Evolutionary conservation across 2,113 vertebrate genomes (phyloP), one percentile per base, ranked within the genome.

Genomic region (Pterocles burchelli): DNA sequence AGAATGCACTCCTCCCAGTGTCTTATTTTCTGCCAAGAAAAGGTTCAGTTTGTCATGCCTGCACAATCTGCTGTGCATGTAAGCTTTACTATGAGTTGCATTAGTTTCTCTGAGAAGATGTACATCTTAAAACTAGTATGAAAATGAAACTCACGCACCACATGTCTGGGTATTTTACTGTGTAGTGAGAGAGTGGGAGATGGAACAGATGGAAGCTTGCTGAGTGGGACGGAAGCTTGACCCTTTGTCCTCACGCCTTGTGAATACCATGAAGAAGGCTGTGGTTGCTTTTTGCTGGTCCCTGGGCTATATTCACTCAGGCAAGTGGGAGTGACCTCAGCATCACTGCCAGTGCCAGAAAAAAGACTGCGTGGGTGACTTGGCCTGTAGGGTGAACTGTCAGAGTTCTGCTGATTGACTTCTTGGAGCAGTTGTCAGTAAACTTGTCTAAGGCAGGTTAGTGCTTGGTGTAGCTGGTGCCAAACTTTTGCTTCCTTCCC

Each of bases 11-110:
- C 21, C 21, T 86, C 45, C 17, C 70, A 43, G 20, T 57, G 36
- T 51, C 38, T 73, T 73, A 9, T 81, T 82, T 65, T 49, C 9
- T 90, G 19, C 49, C 17, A 67, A 76, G 45, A n/a, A 58, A 17
- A 68, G 20, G 31, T 34, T 92, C 26, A 7, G 0, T 57, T 49
- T 84, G 21, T 59, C 0, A 0, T 4, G 13, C 66, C 31, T 66
- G n/a, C 13, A 7, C 46, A 57, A 24, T 63, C 48, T 81, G 54
- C 49, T 72, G 77, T n/a, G 41, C 6, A 0, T 16, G 20, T 43
- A 14, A 77, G n/a, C 51, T 70, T 78, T 43, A 17, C 55, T 6
- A 12, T 9, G 59, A 73, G 24, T 10, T 89, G 10, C 13, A 6
- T 52, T 68, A 15, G 13, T 41, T 80, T 57, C 21, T 87, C 45